Base-by-base conservation (phyloP, 2,888 invertebrate species). In the Neria commutata region DNA sequence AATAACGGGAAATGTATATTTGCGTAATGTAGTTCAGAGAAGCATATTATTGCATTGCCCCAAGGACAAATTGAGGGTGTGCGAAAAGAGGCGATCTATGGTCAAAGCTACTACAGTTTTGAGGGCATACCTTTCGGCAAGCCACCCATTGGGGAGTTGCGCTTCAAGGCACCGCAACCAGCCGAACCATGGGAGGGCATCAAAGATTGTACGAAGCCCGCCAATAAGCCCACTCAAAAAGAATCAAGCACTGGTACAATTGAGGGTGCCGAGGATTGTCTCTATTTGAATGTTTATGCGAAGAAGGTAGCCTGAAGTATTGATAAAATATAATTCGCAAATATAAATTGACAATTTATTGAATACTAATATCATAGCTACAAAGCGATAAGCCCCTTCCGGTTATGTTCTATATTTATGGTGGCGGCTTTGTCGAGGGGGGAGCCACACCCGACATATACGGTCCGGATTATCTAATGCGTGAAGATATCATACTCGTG, bases 391-490 rank as follows among this genome's bases (percentile, higher is more conserved):
- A 72, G 24, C 73, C 73, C 0, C 50, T 76, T 10, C 77, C 76
- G 0, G 76, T 84, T 0, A 80, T 84, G 80, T 78, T 85, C 2
- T 84, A 79, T 70, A 83, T 84, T 45, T 82, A 80, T 62, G 84
- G 84, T 14, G 84, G 84, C 3, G 83, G 78, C n/a, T 84, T 83
- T 60, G 72, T 73, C 24, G 61, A 70, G 3, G 83, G 83, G 2
- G 82, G 81, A 23, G 79, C 81, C 17, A 72, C 79, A 60, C 67
- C 73, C 1, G 65, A 70, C 1, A 26, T 71, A 0, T 77, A 76
- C 58, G 79, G 82, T 23, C 83, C 84, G 2, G 83, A 83, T 58
- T 81, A 80, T 65, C 71, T 84, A 1, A 70, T 84, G 68, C 67
- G 73, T n/a, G 80, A 83, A 66, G 81, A 83, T 65, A 71, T 84